Evolutionary conservation across 1,140 invertebrate species (phyloP).

Genomic region (Neodiprion lecontei): DNA sequence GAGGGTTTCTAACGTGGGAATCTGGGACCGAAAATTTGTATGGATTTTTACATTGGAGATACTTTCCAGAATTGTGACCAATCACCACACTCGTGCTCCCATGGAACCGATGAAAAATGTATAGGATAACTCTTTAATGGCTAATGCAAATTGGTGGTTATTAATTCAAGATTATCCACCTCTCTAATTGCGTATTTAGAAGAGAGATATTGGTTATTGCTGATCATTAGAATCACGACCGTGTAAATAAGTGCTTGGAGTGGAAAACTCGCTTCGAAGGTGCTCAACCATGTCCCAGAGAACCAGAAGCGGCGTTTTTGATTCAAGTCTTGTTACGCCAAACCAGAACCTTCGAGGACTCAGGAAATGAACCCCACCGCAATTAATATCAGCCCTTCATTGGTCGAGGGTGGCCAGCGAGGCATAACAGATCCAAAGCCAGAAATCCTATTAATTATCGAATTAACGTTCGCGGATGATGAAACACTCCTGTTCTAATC

Average conservation of each 20-base stretch:
- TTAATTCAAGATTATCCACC: too few relatives aligned
- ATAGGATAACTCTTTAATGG: too few relatives aligned
- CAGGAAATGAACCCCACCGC: background rate
- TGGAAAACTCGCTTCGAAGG: background rate
- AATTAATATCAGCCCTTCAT: conserved; percentile 5
- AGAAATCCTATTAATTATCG: background rate
- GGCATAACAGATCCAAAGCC: background rate
- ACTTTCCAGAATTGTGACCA: too few relatives aligned
- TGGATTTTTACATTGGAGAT: too few relatives aligned
- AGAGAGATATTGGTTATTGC: background rate
- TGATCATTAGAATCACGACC: background rate
- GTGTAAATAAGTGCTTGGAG: background rate
- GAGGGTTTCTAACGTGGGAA: too few relatives aligned
- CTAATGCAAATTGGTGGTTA: too few relatives aligned
- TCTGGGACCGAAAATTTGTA: too few relatives aligned
- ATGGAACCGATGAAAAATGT: too few relatives aligned
- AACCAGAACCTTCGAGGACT: background rate
- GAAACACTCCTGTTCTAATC: background rate
- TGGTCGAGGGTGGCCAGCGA: background rate
- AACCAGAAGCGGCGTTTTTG: background rate
- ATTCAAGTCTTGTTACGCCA: background rate
- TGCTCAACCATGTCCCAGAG: background rate
- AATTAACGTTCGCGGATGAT: background rate
- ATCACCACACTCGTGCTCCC: too few relatives aligned
- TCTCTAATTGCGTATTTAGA: too few relatives aligned